These are phyloP conservation scores for Origma solitaria DNA, from an alignment of 2,113 vertebrate genomes.

Conservation along the genomic window DNA sequence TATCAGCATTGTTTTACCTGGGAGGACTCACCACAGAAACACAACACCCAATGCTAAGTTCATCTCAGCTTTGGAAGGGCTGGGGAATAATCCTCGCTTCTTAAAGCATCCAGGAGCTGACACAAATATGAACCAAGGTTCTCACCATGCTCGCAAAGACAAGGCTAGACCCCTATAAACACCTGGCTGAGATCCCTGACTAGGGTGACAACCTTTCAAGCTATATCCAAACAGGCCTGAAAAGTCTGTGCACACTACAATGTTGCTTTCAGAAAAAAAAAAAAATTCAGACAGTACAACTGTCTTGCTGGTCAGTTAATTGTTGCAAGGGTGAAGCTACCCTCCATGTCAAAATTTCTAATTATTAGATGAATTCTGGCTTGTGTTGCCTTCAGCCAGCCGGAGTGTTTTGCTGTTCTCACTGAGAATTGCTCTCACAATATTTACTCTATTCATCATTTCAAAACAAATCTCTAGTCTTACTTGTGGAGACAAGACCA, in stretches of 20 bases:
- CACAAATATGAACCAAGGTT: not conserved
- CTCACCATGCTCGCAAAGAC: not conserved
- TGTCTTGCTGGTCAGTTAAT: not conserved
- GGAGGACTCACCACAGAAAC: not conserved
- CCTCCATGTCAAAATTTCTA: not conserved
- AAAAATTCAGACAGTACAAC: not conserved
- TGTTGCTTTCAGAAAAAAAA: not conserved
- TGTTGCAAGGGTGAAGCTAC: not conserved
- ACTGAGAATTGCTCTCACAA: conserved; percentile 14
- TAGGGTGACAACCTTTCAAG: not conserved
- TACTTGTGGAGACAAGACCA: conserved; percentile 34
- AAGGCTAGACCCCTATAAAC: not conserved
- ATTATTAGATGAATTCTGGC: not conserved
- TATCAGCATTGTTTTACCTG: not conserved
- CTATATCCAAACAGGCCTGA: not conserved
- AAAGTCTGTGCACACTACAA: not conserved
- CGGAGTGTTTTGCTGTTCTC: not conserved
- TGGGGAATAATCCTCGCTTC: not conserved
- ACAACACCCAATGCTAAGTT: not conserved
- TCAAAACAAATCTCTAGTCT: conserved; percentile 30
- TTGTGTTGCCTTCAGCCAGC: not conserved
- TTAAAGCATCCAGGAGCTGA: not conserved
- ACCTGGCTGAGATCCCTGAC: not conserved
- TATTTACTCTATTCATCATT: conserved; percentile 10
- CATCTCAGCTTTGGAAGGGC: accelerated